Conservation (phyloP, 2,797 vertebrate species). For the Pseudopleuronectes americanus region DNA sequence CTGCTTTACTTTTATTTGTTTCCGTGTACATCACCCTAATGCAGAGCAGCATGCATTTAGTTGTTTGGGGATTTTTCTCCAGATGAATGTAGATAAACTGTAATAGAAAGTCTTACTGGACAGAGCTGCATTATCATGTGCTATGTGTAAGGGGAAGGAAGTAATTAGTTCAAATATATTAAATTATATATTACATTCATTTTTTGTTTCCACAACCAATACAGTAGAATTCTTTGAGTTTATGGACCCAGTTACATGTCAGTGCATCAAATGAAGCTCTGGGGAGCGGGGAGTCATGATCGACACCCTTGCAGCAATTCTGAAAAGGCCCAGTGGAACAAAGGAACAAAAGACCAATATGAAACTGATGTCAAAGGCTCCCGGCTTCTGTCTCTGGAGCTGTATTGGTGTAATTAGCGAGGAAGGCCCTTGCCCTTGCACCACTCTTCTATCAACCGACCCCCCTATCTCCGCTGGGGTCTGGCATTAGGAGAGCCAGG, state of each 20-base stretch:
- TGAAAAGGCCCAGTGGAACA: conserved; percentile 61
- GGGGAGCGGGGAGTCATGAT: conserved; percentile 52
- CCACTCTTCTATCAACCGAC: conserved; percentile 57
- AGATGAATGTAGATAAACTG: conserved; percentile 78
- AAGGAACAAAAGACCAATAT: conserved; percentile 75
- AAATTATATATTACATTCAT: conserved; percentile 21
- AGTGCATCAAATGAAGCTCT: conserved; percentile 51
- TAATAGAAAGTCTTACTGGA: conserved; percentile 55
- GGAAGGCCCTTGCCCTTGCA: conserved; percentile 78
- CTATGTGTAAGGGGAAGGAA: conserved; percentile 49
- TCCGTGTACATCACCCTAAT: conserved; percentile 59
- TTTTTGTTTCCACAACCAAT: conserved; percentile 42
- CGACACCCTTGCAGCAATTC: conserved; percentile 43
- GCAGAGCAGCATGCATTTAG: conserved; percentile 70
- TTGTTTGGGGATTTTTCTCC: conserved; percentile 70
- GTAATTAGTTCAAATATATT: conserved; percentile 52
- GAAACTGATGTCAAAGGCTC: conserved; percentile 74
- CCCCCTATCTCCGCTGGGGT: conserved; percentile 46
- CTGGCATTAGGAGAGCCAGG: conserved; percentile 56
- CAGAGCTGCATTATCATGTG: conserved; percentile 43
- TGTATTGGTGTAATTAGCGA: conserved; percentile 81
- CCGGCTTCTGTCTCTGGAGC: conserved; percentile 72
- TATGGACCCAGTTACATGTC: conserved; percentile 26
- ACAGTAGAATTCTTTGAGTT: conserved; percentile 18
- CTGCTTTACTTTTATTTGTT: conserved; percentile 30